A percentile compares a stretch with the other conserved stretches of the same genome.
Evolutionary conservation across 2,888 invertebrate species (phyloP).

Genomic region (Nomada lathburiana): DNA sequence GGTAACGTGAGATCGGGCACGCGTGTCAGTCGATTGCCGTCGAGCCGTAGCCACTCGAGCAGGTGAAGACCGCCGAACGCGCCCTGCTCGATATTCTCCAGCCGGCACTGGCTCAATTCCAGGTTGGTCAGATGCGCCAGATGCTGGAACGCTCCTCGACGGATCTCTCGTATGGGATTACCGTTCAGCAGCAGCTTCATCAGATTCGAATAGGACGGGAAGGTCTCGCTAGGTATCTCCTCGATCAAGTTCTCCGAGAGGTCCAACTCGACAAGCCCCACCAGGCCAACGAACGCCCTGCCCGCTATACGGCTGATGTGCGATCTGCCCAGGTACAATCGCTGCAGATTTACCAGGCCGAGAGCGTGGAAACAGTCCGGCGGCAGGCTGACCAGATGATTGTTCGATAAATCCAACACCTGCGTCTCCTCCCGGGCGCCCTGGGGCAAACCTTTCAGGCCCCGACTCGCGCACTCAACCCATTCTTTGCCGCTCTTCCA

Average conservation of each 20-base stretch:
- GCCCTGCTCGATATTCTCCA: slow-evolving; percentile 90
- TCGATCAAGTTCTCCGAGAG: slow-evolving; percentile 92
- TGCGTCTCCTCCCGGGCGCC: slow-evolving; percentile 94
- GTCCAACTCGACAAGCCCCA: slow-evolving; percentile 95
- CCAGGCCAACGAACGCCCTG: slow-evolving; percentile 92
- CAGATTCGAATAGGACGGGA: slow-evolving; percentile 91
- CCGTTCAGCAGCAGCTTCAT: slow-evolving; percentile 93
- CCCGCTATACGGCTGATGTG: slow-evolving; percentile 91
- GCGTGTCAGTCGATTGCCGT: slow-evolving; percentile 91
- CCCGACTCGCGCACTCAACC: slow-evolving; percentile 93
- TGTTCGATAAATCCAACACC: slow-evolving; percentile 94
- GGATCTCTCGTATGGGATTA: slow-evolving; percentile 92
- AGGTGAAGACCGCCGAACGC: slow-evolving; percentile 93
- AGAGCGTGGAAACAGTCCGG: slow-evolving; percentile 92
- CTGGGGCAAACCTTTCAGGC: slow-evolving; percentile 91
- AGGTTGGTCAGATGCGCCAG: slow-evolving; percentile 91
- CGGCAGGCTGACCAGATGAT: slow-evolving; percentile 91
- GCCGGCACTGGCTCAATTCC: slow-evolving; percentile 92
- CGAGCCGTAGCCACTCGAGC: slow-evolving; percentile 93
- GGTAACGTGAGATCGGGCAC: slow-evolving; percentile 84
- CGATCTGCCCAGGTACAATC: slow-evolving; percentile 93
- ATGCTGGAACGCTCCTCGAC: slow-evolving; percentile 90
- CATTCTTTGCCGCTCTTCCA: slow-evolving; percentile 97
- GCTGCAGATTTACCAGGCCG: slow-evolving; percentile 93
- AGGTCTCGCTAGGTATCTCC: slow-evolving; percentile 91